Evolutionary conservation across 2,113 vertebrate genomes (phyloP).

Genomic region (Gambusia holbrooki): DNA sequence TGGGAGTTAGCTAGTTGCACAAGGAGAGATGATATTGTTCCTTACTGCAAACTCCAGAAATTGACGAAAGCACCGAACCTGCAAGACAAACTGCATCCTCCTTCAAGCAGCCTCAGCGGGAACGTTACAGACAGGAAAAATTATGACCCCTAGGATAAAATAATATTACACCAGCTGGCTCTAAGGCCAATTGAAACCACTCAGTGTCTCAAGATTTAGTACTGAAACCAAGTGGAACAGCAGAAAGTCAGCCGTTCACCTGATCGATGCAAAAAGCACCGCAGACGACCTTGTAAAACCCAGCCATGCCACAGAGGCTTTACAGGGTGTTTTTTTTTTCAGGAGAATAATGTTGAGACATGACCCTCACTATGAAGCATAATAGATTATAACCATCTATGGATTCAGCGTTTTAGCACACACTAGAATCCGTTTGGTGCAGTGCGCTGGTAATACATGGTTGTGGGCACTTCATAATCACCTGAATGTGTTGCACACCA

Average conservation of each 20-base stretch:
- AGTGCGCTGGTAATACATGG: background rate
- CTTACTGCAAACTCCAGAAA: background rate
- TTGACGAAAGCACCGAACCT: slow-evolving; percentile 19
- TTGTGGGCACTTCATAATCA: background rate
- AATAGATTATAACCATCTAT: slow-evolving; percentile 10
- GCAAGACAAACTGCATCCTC: slow-evolving; percentile 44
- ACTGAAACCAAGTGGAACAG: slow-evolving; percentile 39
- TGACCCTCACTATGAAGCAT: background rate
- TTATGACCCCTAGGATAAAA: slow-evolving; percentile 55
- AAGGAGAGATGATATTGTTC: slow-evolving; percentile 50
- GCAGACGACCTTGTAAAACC: slow-evolving; percentile 53
- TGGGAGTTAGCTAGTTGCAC: slow-evolving; percentile 1
- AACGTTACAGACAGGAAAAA: slow-evolving; percentile 57
- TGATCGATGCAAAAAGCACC: slow-evolving; percentile 48
- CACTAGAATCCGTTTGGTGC: background rate
- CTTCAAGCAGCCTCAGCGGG: slow-evolving; percentile 40
- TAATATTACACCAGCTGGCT: slow-evolving; percentile 48
- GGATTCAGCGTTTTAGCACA: slow-evolving; percentile 32
- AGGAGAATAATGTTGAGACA: slow-evolving; percentile 21
- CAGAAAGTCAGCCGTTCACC: slow-evolving; percentile 26
- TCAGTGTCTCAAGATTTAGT: slow-evolving; percentile 50
- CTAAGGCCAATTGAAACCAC: slow-evolving; percentile 48
- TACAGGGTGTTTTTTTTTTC: slow-evolving; percentile 4
- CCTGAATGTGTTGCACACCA: background rate
- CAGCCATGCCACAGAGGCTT: background rate